Percentiles rank a stretch among this genome's conserved stretches.
Conservation (phyloP, 2,113 vertebrate species). For the Syngnathus floridae region DNA sequence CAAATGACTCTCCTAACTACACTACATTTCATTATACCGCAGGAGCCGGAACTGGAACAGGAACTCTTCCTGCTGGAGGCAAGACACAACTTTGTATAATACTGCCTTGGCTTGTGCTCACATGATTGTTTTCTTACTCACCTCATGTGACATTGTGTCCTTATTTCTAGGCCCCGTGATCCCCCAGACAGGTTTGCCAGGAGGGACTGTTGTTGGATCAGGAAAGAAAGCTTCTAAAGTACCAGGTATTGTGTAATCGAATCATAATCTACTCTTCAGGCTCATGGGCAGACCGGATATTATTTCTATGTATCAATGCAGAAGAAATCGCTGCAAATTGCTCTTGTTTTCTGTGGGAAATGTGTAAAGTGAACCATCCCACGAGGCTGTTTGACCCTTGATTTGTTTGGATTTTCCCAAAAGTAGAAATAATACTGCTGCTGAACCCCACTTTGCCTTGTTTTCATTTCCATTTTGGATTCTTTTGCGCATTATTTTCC, state of each 20-base stretch:
- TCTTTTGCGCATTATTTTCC: too few relatives aligned
- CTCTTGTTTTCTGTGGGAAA: background rate
- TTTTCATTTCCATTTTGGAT: too few relatives aligned
- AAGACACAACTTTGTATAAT: conserved; percentile 22
- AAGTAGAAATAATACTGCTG: background rate
- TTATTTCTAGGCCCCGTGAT: conserved; percentile 61
- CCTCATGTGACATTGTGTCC: background rate
- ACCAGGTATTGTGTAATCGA: conserved; percentile 61
- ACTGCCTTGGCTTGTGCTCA: background rate
- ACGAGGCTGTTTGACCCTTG: background rate
- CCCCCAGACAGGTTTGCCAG: conserved; percentile 71
- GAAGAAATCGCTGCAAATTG: background rate
- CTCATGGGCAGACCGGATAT: conserved; percentile 28
- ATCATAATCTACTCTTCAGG: background rate
- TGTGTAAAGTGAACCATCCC: background rate
- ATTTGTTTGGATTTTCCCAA: background rate
- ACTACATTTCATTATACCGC: conserved; percentile 12
- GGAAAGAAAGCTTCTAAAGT: conserved; percentile 72
- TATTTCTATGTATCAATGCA: background rate
- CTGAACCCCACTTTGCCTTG: too few relatives aligned
- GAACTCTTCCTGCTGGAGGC: conserved; percentile 51
- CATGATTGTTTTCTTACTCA: background rate
- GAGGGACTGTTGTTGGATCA: conserved; percentile 49
- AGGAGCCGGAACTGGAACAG: conserved; percentile 48
- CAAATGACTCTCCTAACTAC: background rate